These are phyloP conservation scores for Mesocentrotus franciscanus DNA, from an alignment of 53 echinoderm and acorn worm species.

Conservation along the genomic window DNA sequence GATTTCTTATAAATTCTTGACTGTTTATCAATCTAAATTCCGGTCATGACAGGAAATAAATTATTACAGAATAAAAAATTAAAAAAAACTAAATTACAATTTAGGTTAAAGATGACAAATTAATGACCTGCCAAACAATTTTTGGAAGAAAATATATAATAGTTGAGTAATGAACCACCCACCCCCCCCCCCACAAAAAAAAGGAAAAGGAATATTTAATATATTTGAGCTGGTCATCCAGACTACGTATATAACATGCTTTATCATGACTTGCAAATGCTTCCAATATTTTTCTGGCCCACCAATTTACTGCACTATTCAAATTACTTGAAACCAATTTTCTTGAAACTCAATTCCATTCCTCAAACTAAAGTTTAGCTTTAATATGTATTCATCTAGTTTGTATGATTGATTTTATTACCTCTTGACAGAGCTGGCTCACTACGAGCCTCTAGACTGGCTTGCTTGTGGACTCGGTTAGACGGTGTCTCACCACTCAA, in stretches of 20 bases:
- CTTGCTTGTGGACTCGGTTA: constrained; percentile 81
- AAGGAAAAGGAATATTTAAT: too few relatives aligned
- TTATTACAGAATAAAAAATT: too few relatives aligned
- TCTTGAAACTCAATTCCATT: background rate
- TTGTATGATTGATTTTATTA: constrained; percentile 55
- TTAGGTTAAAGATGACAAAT: too few relatives aligned
- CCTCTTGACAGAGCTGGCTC: constrained; percentile 99
- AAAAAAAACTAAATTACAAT: too few relatives aligned
- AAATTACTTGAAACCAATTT: background rate
- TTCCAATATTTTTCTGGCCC: too few relatives aligned
- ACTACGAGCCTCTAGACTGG: constrained; percentile 90
- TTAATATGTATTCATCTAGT: background rate
- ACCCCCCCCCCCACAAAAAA: too few relatives aligned
- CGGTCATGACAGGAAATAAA: too few relatives aligned
- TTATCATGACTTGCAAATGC: background rate
- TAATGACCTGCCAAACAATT: background rate
- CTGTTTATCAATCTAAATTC: too few relatives aligned
- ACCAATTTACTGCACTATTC: too few relatives aligned
- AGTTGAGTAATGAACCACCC: background rate
- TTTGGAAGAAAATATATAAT: background rate
- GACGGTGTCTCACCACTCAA: constrained; percentile 89
- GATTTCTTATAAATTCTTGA: too few relatives aligned
- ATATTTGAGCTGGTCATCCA: background rate
- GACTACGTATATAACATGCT: background rate
- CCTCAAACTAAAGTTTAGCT: too few relatives aligned